These are phyloP conservation scores for Bombus confusus DNA, from an alignment of 1,140 invertebrate genomes.

Conservation along the genomic window DNA sequence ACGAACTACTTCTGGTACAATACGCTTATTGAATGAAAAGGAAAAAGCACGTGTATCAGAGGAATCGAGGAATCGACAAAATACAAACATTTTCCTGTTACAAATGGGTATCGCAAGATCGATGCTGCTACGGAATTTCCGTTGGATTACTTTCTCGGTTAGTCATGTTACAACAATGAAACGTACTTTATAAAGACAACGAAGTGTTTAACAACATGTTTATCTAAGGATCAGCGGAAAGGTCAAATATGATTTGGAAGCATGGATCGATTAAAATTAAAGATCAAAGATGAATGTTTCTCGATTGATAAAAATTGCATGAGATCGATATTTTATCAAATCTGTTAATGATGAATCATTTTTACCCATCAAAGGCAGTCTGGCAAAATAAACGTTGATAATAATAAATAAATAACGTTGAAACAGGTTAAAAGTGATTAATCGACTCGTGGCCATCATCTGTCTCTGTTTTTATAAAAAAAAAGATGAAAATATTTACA, in stretches of 20 bases:
- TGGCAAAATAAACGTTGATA: not conserved
- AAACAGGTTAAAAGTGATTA: not conserved
- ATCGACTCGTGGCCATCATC: not conserved
- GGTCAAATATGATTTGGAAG: not conserved
- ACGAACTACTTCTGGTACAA: not conserved
- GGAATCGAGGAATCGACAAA: not conserved
- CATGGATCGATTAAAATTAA: not conserved
- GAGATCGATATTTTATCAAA: not conserved
- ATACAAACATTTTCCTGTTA: not conserved
- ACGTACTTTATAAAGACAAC: too few species aligned
- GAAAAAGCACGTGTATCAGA: not conserved
- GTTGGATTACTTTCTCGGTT: not conserved
- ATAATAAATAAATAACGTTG: too few species aligned
- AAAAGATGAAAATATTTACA: not conserved
- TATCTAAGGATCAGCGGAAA: not conserved
- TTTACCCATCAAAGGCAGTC: not conserved
- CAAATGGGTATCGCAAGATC: not conserved
- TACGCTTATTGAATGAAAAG: too few species aligned
- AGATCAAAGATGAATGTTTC: not conserved
- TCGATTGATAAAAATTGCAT: not conserved
- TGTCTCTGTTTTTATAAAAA: not conserved
- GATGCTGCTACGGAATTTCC: not conserved
- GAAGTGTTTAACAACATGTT: not conserved
- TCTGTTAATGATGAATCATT: slow-evolving; percentile 6
- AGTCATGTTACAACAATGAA: not conserved